Evolutionary conservation across 2,888 invertebrate species (phyloP).

Genomic region (Hemicrepidius hirtus): DNA sequence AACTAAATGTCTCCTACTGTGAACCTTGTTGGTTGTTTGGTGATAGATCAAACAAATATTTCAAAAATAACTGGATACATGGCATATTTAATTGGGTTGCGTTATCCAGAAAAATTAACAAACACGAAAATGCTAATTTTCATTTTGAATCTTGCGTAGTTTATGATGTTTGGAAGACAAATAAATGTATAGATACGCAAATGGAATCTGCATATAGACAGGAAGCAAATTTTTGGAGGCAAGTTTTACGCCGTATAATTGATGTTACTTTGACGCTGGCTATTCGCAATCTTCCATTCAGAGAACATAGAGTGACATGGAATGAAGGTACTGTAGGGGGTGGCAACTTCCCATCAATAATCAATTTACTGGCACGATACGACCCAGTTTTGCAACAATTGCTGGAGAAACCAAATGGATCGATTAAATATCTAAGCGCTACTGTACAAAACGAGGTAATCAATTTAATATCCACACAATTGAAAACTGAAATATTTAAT

Average conservation of each 20-base stretch:
- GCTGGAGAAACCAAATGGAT: neutral
- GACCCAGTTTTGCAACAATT: neutral
- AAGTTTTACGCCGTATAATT: slow-evolving; percentile 6
- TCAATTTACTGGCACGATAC: slow-evolving; percentile 2
- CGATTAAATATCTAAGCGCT: slow-evolving; percentile 40
- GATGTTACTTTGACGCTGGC: neutral
- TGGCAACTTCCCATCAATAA: neutral
- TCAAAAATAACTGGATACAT: neutral
- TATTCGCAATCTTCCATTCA: slow-evolving; percentile 2
- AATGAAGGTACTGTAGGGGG: no score
- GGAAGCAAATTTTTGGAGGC: slow-evolving; percentile 4
- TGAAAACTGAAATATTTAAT: slow-evolving; percentile 56
- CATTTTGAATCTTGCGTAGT: neutral
- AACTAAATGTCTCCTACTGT: slow-evolving; percentile 5
- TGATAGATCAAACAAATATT: neutral
- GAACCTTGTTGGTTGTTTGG: slow-evolving; percentile 15
- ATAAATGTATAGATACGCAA: neutral
- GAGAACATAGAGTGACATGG: neutral
- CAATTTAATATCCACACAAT: slow-evolving; percentile 61
- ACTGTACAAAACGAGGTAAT: slow-evolving; percentile 64
- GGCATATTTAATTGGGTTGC: neutral
- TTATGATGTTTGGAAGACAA: slow-evolving; percentile 7
- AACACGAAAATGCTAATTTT: neutral
- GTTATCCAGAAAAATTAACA: neutral
- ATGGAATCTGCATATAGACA: neutral